These are phyloP conservation scores for Empidonax traillii DNA, from an alignment of 2,113 vertebrate genomes.

Conservation along the genomic window DNA sequence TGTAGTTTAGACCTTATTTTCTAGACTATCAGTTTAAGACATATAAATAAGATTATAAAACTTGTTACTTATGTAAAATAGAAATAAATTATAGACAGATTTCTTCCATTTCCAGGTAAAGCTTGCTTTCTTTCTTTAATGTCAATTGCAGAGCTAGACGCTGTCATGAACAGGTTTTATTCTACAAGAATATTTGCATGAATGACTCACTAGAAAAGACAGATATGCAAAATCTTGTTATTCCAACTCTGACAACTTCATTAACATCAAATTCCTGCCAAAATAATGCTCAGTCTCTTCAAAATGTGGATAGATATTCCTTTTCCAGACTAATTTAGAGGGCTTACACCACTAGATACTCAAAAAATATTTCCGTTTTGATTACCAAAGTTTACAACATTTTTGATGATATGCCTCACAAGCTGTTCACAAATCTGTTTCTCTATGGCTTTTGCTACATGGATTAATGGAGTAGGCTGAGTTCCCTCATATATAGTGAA, in stretches of 20 bases:
- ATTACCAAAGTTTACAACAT: constrained; percentile 39
- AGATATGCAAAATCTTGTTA: neutral
- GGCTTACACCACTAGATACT: neutral
- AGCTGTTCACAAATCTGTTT: constrained; percentile 67
- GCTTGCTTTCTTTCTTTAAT: neutral
- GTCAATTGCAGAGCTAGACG: neutral
- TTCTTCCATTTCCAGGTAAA: neutral
- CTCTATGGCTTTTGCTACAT: neutral
- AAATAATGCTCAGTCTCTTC: constrained; percentile 8
- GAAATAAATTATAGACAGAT: neutral
- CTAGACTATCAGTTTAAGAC: neutral
- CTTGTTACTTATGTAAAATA: neutral
- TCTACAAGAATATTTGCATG: neutral
- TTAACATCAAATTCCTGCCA: constrained; percentile 31
- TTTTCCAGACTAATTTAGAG: constrained; percentile 21
- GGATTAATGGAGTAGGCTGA: constrained; percentile 34
- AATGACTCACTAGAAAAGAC: neutral
- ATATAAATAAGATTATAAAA: neutral
- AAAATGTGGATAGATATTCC: constrained; percentile 17
- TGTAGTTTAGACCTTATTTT: neutral
- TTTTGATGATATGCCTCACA: constrained; percentile 47
- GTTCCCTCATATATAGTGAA: neutral
- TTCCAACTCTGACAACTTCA: neutral
- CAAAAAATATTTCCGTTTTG: constrained; percentile 44
- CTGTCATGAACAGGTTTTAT: neutral